A percentile compares a stretch with the other conserved stretches of the same genome.
Evolutionary conservation across 92 coral and sea anemone genomes (phyloP).

Genomic region (Zoanthus solanderi): DNA sequence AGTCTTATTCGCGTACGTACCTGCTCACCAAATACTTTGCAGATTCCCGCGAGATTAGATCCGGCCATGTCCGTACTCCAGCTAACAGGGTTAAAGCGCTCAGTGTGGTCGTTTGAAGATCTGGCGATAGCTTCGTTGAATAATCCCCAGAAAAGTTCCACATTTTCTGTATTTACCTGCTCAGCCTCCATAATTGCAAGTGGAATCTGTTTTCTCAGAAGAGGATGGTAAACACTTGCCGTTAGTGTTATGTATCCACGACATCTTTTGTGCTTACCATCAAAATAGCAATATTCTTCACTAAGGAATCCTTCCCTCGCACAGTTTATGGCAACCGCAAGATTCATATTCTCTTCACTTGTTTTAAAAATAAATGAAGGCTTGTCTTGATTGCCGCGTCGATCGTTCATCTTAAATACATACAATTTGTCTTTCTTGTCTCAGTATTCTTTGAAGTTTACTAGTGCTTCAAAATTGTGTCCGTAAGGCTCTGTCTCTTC

Average conservation of each 20-base stretch:
- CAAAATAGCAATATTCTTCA: conserved; percentile 69
- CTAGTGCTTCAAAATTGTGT: conserved; percentile 73
- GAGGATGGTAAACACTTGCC: conserved; percentile 61
- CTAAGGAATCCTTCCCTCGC: conserved; percentile 51
- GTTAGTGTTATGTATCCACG: conserved; percentile 59
- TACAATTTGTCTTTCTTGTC: conserved; percentile 72
- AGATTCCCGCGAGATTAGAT: conserved; percentile 54
- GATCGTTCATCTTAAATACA: conserved; percentile 67
- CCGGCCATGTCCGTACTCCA: conserved; percentile 85
- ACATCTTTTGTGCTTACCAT: conserved; percentile 72
- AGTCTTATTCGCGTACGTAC: conserved; percentile 17
- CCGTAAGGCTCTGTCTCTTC: conserved; percentile 68
- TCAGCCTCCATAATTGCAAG: conserved; percentile 60
- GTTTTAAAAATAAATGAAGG: conserved; percentile 75
- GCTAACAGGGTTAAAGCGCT: conserved; percentile 60
- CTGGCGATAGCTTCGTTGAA: conserved; percentile 50
- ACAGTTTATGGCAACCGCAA: conserved; percentile 64
- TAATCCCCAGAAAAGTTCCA: conserved; percentile 55
- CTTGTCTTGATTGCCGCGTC: conserved; percentile 66
- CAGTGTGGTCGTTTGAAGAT: background rate
- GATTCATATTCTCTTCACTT: conserved; percentile 46
- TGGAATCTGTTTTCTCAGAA: conserved; percentile 52
- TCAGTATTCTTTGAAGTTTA: conserved; percentile 65
- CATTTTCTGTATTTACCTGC: conserved; percentile 48
- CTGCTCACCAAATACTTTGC: conserved; percentile 49